Percentiles rank a stretch among this genome's conserved stretches.
phyloP scores from a whole-genome alignment of 2,888 invertebrate species.

The Crepidodera aurea region DNA sequence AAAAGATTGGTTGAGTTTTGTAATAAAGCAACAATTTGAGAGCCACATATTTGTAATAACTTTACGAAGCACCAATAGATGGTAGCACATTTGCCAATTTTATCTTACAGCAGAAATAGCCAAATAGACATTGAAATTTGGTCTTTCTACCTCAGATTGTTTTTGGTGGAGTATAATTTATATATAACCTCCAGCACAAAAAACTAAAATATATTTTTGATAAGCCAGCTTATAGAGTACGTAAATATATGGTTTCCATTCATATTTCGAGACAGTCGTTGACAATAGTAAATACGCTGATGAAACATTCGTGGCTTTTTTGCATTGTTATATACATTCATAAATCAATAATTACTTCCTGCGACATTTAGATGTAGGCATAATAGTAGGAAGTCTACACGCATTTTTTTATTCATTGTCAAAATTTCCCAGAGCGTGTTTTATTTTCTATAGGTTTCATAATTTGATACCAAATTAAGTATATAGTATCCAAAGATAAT shows the following conservation, averaged over 20 bases:
- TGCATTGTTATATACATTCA: conserved; percentile 9
- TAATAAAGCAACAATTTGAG: too few species aligned
- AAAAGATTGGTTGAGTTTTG: too few species aligned
- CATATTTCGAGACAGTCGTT: conserved; percentile 12
- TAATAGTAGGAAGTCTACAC: conserved; percentile 16
- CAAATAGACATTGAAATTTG: too few species aligned
- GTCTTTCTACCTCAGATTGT: too few species aligned
- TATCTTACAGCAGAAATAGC: too few species aligned
- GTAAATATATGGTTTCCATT: conserved; percentile 12
- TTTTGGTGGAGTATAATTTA: too few species aligned
- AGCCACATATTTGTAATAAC: too few species aligned
- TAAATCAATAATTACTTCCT: conserved; percentile 32
- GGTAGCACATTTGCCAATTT: too few species aligned
- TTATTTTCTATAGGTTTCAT: not conserved
- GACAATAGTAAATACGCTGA: conserved; percentile 12
- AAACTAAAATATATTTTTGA: conserved; percentile 4
- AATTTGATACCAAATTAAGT: too few species aligned
- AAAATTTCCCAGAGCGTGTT: conserved; percentile 5
- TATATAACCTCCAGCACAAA: too few species aligned
- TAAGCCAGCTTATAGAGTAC: not conserved
- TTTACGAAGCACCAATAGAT: too few species aligned
- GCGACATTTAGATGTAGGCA: not conserved
- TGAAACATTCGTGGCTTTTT: conserved; percentile 16
- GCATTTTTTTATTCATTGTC: conserved; percentile 12
- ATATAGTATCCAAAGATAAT: too few species aligned